Conservation (phyloP, 2,113 vertebrate genomes). For the Silurus glanis region DNA sequence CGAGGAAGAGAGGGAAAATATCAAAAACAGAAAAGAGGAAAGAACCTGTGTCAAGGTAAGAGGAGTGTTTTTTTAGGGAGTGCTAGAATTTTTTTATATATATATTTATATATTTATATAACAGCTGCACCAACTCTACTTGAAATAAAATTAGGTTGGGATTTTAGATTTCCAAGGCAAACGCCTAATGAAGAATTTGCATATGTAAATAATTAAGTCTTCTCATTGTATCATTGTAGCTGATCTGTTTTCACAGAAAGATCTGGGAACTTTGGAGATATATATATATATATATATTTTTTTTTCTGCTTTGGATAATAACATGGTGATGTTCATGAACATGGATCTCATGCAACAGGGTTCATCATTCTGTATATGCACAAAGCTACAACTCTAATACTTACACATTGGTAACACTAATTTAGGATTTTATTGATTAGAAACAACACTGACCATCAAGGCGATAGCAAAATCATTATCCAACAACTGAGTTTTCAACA, state of each 20-base stretch:
- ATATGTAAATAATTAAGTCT: neutral
- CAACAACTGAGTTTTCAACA: neutral
- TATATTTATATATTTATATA: neutral
- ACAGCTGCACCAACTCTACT: neutral
- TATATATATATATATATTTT: neutral
- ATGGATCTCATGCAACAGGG: slow-evolving; percentile 70
- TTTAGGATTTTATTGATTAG: neutral
- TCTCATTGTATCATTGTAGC: neutral
- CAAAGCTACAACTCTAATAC: neutral
- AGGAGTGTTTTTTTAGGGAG: slow-evolving; percentile 40
- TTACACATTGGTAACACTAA: neutral
- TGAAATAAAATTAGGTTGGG: neutral
- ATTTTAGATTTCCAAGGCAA: slow-evolving; percentile 39
- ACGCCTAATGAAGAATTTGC: slow-evolving; percentile 20
- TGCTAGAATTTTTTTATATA: neutral
- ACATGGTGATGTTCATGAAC: neutral
- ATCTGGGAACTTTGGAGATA: slow-evolving; percentile 5
- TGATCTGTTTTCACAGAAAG: neutral
- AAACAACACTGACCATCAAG: neutral
- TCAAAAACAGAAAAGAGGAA: slow-evolving; percentile 46
- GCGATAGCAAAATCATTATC: no score
- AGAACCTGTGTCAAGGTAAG: slow-evolving; percentile 66
- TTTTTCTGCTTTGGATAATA: neutral
- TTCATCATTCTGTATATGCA: slow-evolving; percentile 48
- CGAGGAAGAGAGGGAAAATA: slow-evolving; percentile 50